These are phyloP conservation scores for Thomomys bottae DNA, from an alignment of 2,113 vertebrate species.

Conservation along the genomic window DNA sequence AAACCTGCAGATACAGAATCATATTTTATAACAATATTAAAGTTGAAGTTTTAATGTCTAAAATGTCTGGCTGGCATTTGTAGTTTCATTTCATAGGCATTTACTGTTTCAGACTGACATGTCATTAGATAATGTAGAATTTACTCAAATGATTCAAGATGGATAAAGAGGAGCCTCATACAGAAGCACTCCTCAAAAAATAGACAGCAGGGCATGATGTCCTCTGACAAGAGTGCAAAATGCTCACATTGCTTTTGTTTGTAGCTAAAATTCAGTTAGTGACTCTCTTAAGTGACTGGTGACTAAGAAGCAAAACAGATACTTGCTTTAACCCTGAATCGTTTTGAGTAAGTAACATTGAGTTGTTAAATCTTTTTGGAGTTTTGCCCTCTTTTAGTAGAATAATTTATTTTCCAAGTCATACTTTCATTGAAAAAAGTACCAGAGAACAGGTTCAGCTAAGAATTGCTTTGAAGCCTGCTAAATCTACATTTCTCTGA, in stretches of 20 bases:
- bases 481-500: neutral
- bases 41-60: slow-evolving; percentile 68
- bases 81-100: slow-evolving; percentile 73
- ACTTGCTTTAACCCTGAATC: slow-evolving; percentile 38
- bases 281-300: neutral
- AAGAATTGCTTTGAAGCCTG: neutral
- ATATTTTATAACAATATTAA: slow-evolving; percentile 64
- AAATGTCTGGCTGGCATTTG: slow-evolving; percentile 78
- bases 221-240: neutral
- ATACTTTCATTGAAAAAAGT: slow-evolving; percentile 44
- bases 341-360: slow-evolving; percentile 62
- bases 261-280: neutral
- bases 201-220: neutral
- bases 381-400: slow-evolving; percentile 40
- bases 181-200: neutral
- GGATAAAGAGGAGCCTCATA: neutral
- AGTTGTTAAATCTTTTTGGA: slow-evolving; percentile 52
- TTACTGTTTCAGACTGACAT: slow-evolving; percentile 71
- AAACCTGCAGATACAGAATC: slow-evolving; percentile 66
- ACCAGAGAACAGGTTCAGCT: neutral
- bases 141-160: slow-evolving; percentile 24
- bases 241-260: slow-evolving; percentile 26
- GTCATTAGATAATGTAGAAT: slow-evolving; percentile 43
- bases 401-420: slow-evolving; percentile 51
- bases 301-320: slow-evolving; percentile 21